phyloP scores from a whole-genome alignment of 2,797 vertebrate genomes.

The Eulemur mongoz region DNA sequence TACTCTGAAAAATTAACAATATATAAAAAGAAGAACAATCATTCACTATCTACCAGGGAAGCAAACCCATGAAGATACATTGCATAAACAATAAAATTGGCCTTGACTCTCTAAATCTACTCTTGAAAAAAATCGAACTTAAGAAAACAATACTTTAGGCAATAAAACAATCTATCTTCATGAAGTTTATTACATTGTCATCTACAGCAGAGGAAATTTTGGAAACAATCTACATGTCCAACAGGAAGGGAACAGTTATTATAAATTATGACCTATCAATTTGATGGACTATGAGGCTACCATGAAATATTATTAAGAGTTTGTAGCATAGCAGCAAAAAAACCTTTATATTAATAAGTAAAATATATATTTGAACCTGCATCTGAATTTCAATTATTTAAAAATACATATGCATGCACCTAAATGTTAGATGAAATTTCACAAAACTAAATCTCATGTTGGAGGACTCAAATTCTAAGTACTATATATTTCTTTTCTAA shows the following conservation, averaged over 20 bases:
- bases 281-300: background rate
- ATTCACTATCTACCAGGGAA: background rate
- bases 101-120: background rate
- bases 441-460: conserved; percentile 15
- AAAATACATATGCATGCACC: background rate
- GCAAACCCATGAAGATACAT: conserved; percentile 16
- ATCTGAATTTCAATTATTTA: conserved; percentile 17
- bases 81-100: background rate
- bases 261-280: background rate
- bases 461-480: conserved; percentile 15
- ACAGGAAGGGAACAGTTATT: background rate
- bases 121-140: conserved; percentile 13
- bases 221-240: background rate
- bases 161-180: background rate
- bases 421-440: background rate
- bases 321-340: background rate
- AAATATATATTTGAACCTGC: background rate
- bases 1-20: background rate
- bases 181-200: background rate
- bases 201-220: background rate
- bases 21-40: background rate
- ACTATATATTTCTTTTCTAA: background rate
- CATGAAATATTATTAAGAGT: background rate
- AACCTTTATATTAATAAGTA: conserved; percentile 7
- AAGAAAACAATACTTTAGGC: background rate